Evolutionary conservation across 2,888 invertebrate species (phyloP), one percentile per base, ranked within the genome.

Genomic region (Oegoconia quadripuncta): DNA sequence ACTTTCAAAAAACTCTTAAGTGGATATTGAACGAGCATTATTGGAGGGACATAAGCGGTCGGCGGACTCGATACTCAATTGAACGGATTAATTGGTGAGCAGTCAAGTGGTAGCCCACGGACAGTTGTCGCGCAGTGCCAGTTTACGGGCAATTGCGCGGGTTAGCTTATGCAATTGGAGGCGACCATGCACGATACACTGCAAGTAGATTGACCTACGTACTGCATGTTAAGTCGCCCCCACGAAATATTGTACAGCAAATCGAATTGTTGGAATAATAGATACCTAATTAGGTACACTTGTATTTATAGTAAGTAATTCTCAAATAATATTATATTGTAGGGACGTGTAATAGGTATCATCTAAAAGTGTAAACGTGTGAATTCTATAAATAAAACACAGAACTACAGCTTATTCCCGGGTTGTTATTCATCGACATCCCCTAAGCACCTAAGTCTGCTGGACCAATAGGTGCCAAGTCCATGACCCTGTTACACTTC

Each of bases 41-140:
- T 40, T 36, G 38, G 37, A 34, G 39, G 42, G 36, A 30, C 34
- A 35, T 46, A 40, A 48, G 49, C 61, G 61, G 26, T 52, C 56
- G 58, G 53, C 54, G 58, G 48, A 44, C 72, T 62, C 71, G 65
- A 69, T 72, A 73, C 59, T 68, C 71, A 81, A 81, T 80, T 80
- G 80, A 64, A 64, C 59, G 72, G 59, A 77, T 71, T 82, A 82
- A 83, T 82, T 78, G 74, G 64, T 56, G 67, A 71, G 58, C 57
- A 64, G 53, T 52, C 36, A 33, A 38, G 38, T 37, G 41, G 41
- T 28, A 17, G 40, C 27, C 35, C 36, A 22, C 16, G 34, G 38
- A 18, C 33, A 12, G 39, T 42, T 42, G 46, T 37, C 46, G 39
- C 31, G 14, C 39, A 49, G 47, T 42, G 30, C 42, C 47, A 50